Conservation (phyloP, 35 echinoderm and acorn worm species). For the Nesometra sesokonis region DNA sequence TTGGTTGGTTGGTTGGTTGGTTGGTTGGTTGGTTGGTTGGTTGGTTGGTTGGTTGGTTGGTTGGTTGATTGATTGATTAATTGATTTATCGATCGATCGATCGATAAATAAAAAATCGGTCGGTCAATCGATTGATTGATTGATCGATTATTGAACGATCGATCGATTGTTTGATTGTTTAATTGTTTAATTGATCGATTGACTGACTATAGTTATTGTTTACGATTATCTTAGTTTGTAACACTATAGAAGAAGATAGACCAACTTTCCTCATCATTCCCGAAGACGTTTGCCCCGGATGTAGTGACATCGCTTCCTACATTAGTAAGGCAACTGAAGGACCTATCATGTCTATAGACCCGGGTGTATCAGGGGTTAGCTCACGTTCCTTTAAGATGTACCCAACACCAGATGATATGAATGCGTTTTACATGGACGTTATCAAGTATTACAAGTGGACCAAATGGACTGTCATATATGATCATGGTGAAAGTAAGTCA, state of each 20-base stretch:
- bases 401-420: conserved; percentile 70
- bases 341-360: conserved; percentile 63
- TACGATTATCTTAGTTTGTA: neutral
- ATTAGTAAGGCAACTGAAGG: conserved; percentile 58
- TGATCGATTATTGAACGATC: too few species aligned
- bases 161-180: too few species aligned
- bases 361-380: conserved; percentile 31
- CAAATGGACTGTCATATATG: conserved; percentile 78
- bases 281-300: conserved; percentile 48
- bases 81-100: too few species aligned
- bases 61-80: too few species aligned
- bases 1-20: too few species aligned
- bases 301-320: conserved; percentile 65
- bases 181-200: too few species aligned
- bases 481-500: conserved; percentile 61
- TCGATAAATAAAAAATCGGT: too few species aligned
- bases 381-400: conserved; percentile 88
- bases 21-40: too few species aligned
- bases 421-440: conserved; percentile 68
- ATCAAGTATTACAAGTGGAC: conserved; percentile 66
- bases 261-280: conserved; percentile 37
- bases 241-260: neutral
- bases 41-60: too few species aligned
- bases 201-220: too few species aligned
- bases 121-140: too few species aligned